phyloP scores from a whole-genome alignment of 2,797 vertebrate genomes.

The Mus minutoides region DNA sequence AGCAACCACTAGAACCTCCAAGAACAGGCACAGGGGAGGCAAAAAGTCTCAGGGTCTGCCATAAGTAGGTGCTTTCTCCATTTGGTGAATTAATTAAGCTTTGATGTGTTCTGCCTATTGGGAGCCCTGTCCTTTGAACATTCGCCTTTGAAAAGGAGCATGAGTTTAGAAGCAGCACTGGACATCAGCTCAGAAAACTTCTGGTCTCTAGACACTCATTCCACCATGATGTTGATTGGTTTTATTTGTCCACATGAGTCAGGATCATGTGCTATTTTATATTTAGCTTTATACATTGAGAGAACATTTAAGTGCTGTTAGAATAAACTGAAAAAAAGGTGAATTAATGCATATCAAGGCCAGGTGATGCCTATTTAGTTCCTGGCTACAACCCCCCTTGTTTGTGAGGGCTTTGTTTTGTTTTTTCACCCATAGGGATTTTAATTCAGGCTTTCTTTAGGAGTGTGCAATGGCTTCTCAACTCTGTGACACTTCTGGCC shows the following conservation, averaged over 20 bases:
- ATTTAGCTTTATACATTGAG: neutral
- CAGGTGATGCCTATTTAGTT: neutral
- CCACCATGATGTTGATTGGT: neutral
- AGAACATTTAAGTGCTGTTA: neutral
- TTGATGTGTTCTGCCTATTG: neutral
- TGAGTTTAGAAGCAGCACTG: neutral
- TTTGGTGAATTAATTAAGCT: neutral
- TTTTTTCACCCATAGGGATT: neutral
- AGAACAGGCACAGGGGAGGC: neutral
- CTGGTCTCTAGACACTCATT: neutral
- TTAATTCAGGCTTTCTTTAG: neutral
- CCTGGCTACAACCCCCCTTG: neutral
- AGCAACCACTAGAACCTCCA: neutral
- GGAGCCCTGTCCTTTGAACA: neutral
- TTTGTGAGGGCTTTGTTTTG: neutral
- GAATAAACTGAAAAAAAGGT: neutral
- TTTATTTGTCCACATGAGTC: conserved; percentile 26
- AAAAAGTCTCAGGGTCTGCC: neutral
- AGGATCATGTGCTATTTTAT: conserved; percentile 17
- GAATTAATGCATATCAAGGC: conserved; percentile 40
- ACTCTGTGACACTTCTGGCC: neutral
- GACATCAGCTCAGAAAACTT: neutral
- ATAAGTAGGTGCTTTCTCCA: neutral
- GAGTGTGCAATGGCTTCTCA: neutral
- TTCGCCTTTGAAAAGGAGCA: neutral